Evolutionary conservation across 2,113 vertebrate species (phyloP).

Genomic region (Panthera uncia): DNA sequence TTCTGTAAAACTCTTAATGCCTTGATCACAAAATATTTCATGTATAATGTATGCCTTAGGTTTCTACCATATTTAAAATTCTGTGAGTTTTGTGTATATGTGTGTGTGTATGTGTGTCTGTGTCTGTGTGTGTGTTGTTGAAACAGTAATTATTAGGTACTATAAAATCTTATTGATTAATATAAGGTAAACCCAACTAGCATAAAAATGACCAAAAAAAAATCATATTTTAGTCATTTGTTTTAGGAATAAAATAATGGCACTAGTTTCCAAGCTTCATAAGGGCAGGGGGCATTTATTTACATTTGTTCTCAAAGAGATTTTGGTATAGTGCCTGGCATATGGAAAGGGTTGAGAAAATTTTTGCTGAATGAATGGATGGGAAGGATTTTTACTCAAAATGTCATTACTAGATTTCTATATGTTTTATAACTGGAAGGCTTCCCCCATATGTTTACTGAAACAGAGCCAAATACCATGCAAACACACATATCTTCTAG

Average conservation of each 20-base stretch:
- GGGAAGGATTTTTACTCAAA: background rate
- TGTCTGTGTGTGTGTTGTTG: background rate
- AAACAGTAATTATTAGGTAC: background rate
- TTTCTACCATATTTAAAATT: slow-evolving; percentile 22
- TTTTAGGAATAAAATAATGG: background rate
- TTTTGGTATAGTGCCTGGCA: background rate
- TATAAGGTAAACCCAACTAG: background rate
- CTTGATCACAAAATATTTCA: background rate
- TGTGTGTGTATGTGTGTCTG: background rate
- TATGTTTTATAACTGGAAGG: background rate
- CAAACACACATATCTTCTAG: background rate
- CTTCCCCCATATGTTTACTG: background rate
- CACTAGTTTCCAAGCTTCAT: background rate
- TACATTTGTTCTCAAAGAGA: background rate
- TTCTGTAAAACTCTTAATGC: background rate
- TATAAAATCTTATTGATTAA: background rate
- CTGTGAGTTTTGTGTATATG: background rate
- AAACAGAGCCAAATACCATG: background rate
- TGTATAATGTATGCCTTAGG: background rate
- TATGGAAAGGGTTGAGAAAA: background rate
- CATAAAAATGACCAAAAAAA: background rate
- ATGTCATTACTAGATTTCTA: background rate
- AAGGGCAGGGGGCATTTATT: background rate
- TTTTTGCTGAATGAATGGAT: background rate
- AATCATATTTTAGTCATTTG: background rate